These are phyloP conservation scores for Rhagophthalmus giganteus DNA, from an alignment of 2,888 invertebrate species.

Conservation along the genomic window DNA sequence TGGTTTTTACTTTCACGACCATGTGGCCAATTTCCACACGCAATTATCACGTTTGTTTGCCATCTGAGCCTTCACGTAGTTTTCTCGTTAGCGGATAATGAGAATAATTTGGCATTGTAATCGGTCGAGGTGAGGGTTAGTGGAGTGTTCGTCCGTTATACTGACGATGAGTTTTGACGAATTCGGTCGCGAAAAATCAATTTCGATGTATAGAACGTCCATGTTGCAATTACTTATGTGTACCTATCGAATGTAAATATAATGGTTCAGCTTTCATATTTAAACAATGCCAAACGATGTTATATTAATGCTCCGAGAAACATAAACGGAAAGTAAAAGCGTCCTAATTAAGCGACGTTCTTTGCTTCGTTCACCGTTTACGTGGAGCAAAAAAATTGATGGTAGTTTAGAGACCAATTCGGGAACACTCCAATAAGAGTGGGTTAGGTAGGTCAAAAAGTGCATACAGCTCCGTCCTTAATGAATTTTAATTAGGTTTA, in stretches of 20 bases:
- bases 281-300: background rate
- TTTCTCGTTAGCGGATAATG: slow-evolving; percentile 9
- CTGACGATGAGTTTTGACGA: too few relatives aligned
- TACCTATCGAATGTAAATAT: too few relatives aligned
- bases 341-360: slow-evolving; percentile 6
- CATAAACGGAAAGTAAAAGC: slow-evolving; percentile 10
- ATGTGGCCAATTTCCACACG: slow-evolving; percentile 29
- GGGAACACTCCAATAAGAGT: too few relatives aligned
- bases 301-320: too few relatives aligned
- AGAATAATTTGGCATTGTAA: background rate
- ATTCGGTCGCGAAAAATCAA: too few relatives aligned
- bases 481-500: background rate
- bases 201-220: background rate
- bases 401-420: too few relatives aligned
- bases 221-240: background rate
- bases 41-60: slow-evolving; percentile 25
- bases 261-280: background rate
- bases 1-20: slow-evolving; percentile 24
- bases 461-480: too few relatives aligned
- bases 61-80: slow-evolving; percentile 9
- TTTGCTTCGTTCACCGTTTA: too few relatives aligned
- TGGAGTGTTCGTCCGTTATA: background rate
- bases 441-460: too few relatives aligned
- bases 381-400: too few relatives aligned
- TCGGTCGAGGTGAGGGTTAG: slow-evolving; percentile 18